Conservation (phyloP, 2,797 vertebrate species). For the Corythornis leucogaster region DNA sequence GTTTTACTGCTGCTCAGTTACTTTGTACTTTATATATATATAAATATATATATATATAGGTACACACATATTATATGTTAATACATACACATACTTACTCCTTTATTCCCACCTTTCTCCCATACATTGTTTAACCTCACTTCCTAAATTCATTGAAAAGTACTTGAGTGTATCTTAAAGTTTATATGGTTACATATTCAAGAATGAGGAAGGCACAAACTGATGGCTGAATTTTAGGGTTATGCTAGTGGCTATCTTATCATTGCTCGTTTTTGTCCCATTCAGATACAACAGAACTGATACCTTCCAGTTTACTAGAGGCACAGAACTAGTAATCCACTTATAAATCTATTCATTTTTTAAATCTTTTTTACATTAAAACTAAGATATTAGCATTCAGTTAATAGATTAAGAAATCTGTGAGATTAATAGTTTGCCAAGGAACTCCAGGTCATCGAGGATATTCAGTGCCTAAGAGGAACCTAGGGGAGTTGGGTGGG, state of each 20-base stretch:
- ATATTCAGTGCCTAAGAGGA: neutral
- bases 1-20: neutral
- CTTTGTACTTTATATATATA: neutral
- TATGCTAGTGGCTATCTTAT: neutral
- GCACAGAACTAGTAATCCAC: neutral
- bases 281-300: neutral
- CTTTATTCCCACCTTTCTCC: neutral
- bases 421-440: neutral
- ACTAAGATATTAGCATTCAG: neutral
- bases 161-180: neutral
- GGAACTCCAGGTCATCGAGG: neutral
- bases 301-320: neutral
- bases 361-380: neutral
- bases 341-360: neutral
- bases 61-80: accelerated
- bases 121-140: neutral
- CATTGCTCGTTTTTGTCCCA: neutral
- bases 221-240: neutral
- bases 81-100: neutral
- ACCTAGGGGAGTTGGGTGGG: neutral
- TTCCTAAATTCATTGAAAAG: neutral
- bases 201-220: neutral
- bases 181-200: neutral
- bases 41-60: no score
- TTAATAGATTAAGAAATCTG: neutral